phyloP scores from a whole-genome alignment of 1,140 invertebrate species.

The Adelges cooleyi region DNA sequence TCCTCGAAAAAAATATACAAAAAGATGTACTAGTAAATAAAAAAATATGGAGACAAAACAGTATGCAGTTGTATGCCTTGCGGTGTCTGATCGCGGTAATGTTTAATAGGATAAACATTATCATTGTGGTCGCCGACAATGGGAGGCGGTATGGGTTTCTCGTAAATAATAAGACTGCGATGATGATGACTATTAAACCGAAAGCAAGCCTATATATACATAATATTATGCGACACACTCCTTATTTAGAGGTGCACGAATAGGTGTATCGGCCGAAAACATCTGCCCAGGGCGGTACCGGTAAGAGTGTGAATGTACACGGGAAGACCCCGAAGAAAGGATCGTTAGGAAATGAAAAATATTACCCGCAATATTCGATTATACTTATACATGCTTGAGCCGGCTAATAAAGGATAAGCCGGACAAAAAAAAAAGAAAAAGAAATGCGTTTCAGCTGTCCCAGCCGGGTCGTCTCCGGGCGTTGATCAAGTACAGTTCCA shows the following conservation, averaged over 20 bases:
- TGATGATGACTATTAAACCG: slow-evolving; percentile 1
- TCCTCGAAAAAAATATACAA: too few relatives aligned
- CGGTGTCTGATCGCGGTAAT: background rate
- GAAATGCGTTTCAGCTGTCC: background rate
- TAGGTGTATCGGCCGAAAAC: background rate
- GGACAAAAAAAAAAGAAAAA: too few relatives aligned
- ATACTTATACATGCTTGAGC: background rate
- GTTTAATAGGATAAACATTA: slow-evolving; percentile 4
- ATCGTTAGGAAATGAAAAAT: slow-evolving; percentile 19
- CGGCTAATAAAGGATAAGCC: background rate
- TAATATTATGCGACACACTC: too few relatives aligned
- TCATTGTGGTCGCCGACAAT: slow-evolving; percentile 7
- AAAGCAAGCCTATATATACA: background rate
- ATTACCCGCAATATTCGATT: slow-evolving; percentile 15
- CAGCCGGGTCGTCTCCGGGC: background rate
- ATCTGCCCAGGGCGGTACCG: background rate
- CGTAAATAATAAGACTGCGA: slow-evolving; percentile 22
- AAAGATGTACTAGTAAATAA: too few relatives aligned
- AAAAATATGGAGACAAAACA: background rate
- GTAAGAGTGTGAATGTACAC: slow-evolving; percentile 3
- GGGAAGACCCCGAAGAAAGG: slow-evolving; percentile 16
- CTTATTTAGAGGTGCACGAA: too few relatives aligned
- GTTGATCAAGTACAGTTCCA: background rate
- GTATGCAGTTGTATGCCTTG: background rate
- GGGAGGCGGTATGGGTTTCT: background rate